Base-by-base conservation (phyloP, 2,113 vertebrate genomes). In the Gymnobelideus leadbeateri region DNA sequence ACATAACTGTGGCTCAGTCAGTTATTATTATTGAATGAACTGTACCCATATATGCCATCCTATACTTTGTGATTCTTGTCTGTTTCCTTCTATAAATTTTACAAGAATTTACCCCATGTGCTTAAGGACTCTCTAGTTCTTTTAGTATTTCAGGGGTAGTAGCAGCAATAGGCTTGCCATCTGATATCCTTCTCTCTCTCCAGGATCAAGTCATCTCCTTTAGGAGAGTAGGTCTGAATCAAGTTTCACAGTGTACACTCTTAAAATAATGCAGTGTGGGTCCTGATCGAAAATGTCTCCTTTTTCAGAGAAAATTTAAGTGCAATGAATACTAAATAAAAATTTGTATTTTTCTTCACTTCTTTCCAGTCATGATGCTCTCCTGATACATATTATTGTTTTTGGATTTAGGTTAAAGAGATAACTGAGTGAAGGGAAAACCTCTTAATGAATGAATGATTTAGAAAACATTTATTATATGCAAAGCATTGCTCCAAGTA, bases 321-420 rank as follows among this genome's bases (percentile, higher is more conserved):
- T 52, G 26, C 19, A 4, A 7, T 9, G 91, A 46, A 89, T 25
- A 31, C 61, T 51, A 53, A 53, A 16, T 8, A 93, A n/a, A 89
- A 91, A 96, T 43, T 96, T 90, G 91, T 25, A 24, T 50, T 52
- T 24, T 90, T 91, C 47, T 57, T 50, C 25, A 61, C 8, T 9
- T 94, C 25, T 25, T 84, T 21, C 53, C 21, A 53, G 53, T 91
- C 11, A 89, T 51, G n/a, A 57, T 8, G 28, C n/a, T 53, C 89
- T 51, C 57, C 89, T 4, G 9, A 49, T 11, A 46, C 51, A 89
- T 37, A 52, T 52, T 77, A 92, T 68, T 91, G 61, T 21, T 89
- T 90, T n/a, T 92, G 54, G n/a, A 90, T 50, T 96, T 92, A 2
- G 52, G 91, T 94, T 49, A 51, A 57, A 92, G 54, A 94, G 52